Conservation (phyloP, 2,797 vertebrate species). For the Hipposideros larvatus region DNA sequence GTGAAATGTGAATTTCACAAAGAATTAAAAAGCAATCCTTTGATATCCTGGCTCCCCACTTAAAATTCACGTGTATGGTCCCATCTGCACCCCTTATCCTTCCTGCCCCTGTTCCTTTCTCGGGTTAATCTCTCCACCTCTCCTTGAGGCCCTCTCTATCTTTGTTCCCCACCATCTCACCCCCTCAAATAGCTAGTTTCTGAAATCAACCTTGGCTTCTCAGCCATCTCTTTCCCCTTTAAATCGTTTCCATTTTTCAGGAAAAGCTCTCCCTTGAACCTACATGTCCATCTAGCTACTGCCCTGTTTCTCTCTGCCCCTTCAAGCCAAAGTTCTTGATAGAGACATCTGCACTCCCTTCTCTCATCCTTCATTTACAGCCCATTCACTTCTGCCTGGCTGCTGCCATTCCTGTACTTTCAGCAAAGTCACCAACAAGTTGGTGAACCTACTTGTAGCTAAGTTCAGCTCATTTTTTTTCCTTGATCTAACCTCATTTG, state of each 20-base stretch:
- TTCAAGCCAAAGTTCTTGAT: neutral
- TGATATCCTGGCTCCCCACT: neutral
- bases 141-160: neutral
- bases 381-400: neutral
- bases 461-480: neutral
- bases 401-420: neutral
- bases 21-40: neutral
- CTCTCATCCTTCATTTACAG: neutral
- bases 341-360: too few relatives aligned
- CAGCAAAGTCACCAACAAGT: neutral
- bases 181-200: neutral
- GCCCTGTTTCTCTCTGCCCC: neutral
- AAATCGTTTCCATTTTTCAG: neutral
- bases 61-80: neutral
- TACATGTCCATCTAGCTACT: neutral
- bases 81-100: neutral
- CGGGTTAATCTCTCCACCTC: neutral
- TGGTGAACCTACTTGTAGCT: neutral
- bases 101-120: neutral
- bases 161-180: neutral
- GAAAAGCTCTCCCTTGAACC: neutral
- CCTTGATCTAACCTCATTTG: neutral
- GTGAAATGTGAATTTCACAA: neutral
- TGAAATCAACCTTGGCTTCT: neutral
- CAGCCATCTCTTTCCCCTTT: neutral